These are phyloP conservation scores for Aphis craccivora DNA, from an alignment of 1,140 invertebrate genomes.

Conservation along the genomic window DNA sequence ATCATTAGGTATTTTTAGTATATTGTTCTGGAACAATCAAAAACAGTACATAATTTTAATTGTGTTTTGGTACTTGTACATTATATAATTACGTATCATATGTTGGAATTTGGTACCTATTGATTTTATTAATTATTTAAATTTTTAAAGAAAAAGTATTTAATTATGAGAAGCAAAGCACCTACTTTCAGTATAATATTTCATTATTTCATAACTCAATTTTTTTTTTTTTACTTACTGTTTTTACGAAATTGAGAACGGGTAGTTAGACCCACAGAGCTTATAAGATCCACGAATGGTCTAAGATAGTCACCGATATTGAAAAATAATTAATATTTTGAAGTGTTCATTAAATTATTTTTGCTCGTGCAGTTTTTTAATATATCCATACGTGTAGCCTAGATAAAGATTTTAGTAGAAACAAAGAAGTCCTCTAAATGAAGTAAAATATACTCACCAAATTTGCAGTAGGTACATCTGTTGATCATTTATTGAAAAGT, in stretches of 20 bases:
- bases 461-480: background rate
- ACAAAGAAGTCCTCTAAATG: background rate
- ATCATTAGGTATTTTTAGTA: background rate
- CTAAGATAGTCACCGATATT: background rate
- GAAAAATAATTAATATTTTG: too few relatives aligned
- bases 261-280: background rate
- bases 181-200: background rate
- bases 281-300: background rate
- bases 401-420: background rate
- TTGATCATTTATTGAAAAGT: background rate
- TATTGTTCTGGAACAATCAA: background rate
- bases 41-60: background rate
- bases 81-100: background rate
- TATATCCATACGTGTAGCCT: too few relatives aligned
- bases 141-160: background rate
- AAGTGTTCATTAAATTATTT: too few relatives aligned
- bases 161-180: background rate
- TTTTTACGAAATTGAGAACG: background rate
- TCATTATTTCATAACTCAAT: fast-evolving
- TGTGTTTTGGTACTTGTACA: background rate
- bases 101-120: background rate
- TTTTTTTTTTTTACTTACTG: background rate
- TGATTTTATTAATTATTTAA: background rate
- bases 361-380: too few relatives aligned
- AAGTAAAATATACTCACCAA: background rate